Evolutionary conservation across 2,888 invertebrate species (phyloP).

Genomic region (Tetragonisca angustula): DNA sequence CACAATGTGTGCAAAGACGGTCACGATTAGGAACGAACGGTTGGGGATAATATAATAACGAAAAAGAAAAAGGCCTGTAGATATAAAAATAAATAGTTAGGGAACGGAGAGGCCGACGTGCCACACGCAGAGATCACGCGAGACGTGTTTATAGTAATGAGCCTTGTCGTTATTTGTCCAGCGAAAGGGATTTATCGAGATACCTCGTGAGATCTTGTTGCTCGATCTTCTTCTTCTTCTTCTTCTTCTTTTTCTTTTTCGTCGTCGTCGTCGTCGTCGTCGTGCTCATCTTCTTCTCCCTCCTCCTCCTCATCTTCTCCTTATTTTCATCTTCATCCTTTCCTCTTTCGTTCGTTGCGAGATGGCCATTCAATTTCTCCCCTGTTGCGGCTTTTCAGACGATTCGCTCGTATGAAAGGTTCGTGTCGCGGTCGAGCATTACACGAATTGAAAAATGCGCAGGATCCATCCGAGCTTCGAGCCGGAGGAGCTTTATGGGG

Average conservation of each 20-base stretch:
- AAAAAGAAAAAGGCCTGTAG: constrained; percentile 57
- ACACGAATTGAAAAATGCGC: constrained; percentile 36
- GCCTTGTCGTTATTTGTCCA: constrained; percentile 84
- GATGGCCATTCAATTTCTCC: constrained; percentile 49
- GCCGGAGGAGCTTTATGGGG: neutral
- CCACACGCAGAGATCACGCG: constrained; percentile 78
- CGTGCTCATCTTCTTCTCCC: constrained; percentile 38
- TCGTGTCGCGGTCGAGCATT: constrained; percentile 33
- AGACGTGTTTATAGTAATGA: constrained; percentile 84
- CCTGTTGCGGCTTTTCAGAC: constrained; percentile 38
- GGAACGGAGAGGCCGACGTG: constrained; percentile 72
- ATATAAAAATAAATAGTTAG: constrained; percentile 69
- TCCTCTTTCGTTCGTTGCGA: constrained; percentile 35
- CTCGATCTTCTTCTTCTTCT: constrained; percentile 70
- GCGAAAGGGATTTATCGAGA: constrained; percentile 75
- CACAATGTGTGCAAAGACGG: constrained; percentile 22
- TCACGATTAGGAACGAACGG: constrained; percentile 65
- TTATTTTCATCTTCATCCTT: constrained; percentile 50
- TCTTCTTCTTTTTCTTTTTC: constrained; percentile 44
- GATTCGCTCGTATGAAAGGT: constrained; percentile 30
- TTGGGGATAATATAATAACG: constrained; percentile 70
- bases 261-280: constrained; percentile 20
- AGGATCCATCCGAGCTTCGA: neutral
- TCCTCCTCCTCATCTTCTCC: constrained; percentile 28
- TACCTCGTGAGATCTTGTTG: constrained; percentile 75